Base-by-base conservation (phyloP, 2,797 vertebrate species). In the Apogon talboti region DNA sequence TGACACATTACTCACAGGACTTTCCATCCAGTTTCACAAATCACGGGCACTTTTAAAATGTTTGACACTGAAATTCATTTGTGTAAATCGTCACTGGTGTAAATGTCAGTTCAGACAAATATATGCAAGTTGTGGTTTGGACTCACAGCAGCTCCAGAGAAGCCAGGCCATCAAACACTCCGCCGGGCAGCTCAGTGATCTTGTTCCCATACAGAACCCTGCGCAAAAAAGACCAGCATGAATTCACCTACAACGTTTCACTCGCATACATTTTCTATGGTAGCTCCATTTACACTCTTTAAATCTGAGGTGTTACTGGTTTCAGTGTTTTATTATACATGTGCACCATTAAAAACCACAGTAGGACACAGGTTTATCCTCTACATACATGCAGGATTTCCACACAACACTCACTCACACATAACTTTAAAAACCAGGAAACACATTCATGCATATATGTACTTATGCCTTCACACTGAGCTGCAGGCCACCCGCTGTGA, bases 121-220 rank as follows among this genome's bases (percentile, higher is more conserved):
- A 18, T 8, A 15, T 28, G n/a, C 19, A 21, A n/a, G 44, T 21
- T 15, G 68, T 40, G 60, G 55, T 67, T 60, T 51, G 54, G 44
- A 92, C 97, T 97, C 89, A 99, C 97, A 99, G 92, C 81, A 99
- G 94, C 90, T 99, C 96, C 57, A 99, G 93, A 30, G 96, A 94
- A 5, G 94, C 92, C 66, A 99, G 94, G 50, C 96, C 97, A 21
- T 96, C 96, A 43, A 99, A 98, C 82, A 99, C 96, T 0, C 96
- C 96, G 41, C 86, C 89, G 54, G 97, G 97, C 60, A 99, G 94
- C 83, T 99, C 96, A 0, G 94, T 96, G 91, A 99, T 99, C 94
- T 98, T 99, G 86, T 99, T 99, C 37, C 98, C 98, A 0, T 99
- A 99, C 56, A 99, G 92, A 43, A 99, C 96, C 71, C 98, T 99